Evolutionary conservation across 2,113 vertebrate genomes (phyloP), one percentile per base, ranked within the genome.

Genomic region (Lampris incognitus): DNA sequence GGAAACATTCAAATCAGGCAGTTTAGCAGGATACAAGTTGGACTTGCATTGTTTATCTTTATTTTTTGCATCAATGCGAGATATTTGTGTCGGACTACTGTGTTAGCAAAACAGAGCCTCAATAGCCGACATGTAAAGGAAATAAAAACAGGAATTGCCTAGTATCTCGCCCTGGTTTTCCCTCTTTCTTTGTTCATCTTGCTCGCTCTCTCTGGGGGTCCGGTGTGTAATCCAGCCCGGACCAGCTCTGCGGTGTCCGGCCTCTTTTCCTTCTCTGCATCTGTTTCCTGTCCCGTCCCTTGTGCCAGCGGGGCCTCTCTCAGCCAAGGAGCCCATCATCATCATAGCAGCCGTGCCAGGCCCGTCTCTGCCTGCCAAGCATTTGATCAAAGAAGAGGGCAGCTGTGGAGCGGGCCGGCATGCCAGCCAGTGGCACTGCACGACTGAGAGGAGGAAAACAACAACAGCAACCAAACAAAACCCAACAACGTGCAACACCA

Each of bases 321-420:
- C 67, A n/a, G 66, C 84, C 81, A 84, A 83, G 66, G 73, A 84
- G 62, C 58, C 78, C 76, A 56, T 49, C 52, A 65, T 51, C 81
- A 60, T 61, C 76, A 55, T 24, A 24, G 24, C 24, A 24, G 24
- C 24, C 24, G 66, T 58, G 48, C 48, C 52, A 48, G 78, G 68
- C 74, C 72, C 57, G 72, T 5, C 0, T 1, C 74, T 61, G 71
- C 84, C 74, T 86, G 90, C 89, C 89, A 91, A 86, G 78, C 67
- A 56, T 73, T 77, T 83, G 80, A 91, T 92, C 89, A 92, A 90
- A 88, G 84, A 64, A 71, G 84, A 64, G 70, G 84, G 86, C 86
- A 90, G 81, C 87, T 89, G 88, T 85, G 82, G 39, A 69, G 71
- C 6, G 36, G 56, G 69, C 70, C 70, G 38, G 64, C 44, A 40